Conservation (phyloP, 2,797 vertebrate species). For the Mionectes olivaceus region DNA sequence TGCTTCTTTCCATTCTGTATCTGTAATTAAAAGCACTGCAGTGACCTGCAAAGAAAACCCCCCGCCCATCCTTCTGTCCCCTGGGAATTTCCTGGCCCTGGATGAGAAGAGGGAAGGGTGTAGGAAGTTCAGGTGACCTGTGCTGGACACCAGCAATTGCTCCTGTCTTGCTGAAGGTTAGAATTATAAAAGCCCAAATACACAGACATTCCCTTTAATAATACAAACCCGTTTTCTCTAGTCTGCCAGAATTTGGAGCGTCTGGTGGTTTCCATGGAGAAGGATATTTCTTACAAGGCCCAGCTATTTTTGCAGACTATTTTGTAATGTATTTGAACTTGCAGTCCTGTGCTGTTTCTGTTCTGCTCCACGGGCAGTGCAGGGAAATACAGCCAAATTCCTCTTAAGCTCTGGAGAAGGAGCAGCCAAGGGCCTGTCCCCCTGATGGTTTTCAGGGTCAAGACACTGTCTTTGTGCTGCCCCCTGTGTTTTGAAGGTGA, state of each 20-base stretch:
- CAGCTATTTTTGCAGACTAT: slow-evolving; percentile 71
- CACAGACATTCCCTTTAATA: slow-evolving; percentile 51
- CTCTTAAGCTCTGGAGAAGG: not conserved
- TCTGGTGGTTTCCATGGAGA: slow-evolving; percentile 74
- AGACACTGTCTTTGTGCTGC: not conserved
- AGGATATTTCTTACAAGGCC: slow-evolving; percentile 59
- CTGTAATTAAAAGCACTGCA: slow-evolving; percentile 49
- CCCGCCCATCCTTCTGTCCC: not conserved
- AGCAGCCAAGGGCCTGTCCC: not conserved
- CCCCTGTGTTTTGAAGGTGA: not conserved
- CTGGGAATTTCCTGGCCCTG: accelerated
- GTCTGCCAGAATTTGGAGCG: slow-evolving; percentile 62
- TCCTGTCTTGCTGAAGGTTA: not conserved
- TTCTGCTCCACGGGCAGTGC: not conserved
- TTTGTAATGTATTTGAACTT: slow-evolving; percentile 60
- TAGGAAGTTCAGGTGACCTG: not conserved
- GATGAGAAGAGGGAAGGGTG: not conserved
- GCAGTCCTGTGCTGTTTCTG: slow-evolving; percentile 44
- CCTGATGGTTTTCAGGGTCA: not conserved
- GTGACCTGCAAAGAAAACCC: not conserved
- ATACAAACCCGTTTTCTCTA: slow-evolving; percentile 15
- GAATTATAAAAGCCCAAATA: not conserved
- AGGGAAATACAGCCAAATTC: not conserved
- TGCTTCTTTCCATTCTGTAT: not conserved
- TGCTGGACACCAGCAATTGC: not conserved